Conservation (phyloP, 1,140 invertebrate species). For the Drosophila pseudoobscura region DNA sequence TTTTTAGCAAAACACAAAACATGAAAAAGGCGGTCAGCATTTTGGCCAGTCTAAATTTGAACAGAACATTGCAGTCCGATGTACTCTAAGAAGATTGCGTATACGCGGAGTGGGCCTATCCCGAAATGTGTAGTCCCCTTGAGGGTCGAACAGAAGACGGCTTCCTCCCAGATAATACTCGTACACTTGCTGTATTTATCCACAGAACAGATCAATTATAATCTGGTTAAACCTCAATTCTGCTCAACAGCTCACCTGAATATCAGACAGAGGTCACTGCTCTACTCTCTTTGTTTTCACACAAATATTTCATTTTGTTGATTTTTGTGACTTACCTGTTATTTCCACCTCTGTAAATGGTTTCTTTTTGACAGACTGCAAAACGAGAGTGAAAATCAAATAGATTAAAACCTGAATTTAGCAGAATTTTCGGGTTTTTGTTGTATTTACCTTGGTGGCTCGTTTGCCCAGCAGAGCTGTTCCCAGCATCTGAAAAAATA, state of each 20-base stretch:
- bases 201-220: conserved; percentile 13
- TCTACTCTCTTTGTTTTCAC: conserved; percentile 24
- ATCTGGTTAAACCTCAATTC: conserved; percentile 29
- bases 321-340: conserved; percentile 66
- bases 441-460: conserved; percentile 71
- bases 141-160: too few relatives aligned
- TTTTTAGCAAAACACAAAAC: conserved; percentile 54
- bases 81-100: conserved; percentile 23
- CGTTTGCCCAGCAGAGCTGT: conserved; percentile 82
- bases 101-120: conserved; percentile 37
- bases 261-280: conserved; percentile 38
- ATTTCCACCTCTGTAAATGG: conserved; percentile 81
- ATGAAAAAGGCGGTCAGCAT: conserved; percentile 56
- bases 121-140: conserved; percentile 2
- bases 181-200: conserved; percentile 24
- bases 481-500: conserved; percentile 77
- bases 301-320: conserved; percentile 32
- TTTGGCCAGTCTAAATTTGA: conserved; percentile 15
- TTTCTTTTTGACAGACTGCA: conserved; percentile 81
- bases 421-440: conserved; percentile 17
- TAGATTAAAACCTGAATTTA: conserved; percentile 12
- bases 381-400: conserved; percentile 41
- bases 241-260: conserved; percentile 10
- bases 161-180: too few relatives aligned
- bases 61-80: background rate